These are phyloP conservation scores for Orientallactaga sibirica DNA, from an alignment of 2,797 vertebrate genomes.

Conservation along the genomic window DNA sequence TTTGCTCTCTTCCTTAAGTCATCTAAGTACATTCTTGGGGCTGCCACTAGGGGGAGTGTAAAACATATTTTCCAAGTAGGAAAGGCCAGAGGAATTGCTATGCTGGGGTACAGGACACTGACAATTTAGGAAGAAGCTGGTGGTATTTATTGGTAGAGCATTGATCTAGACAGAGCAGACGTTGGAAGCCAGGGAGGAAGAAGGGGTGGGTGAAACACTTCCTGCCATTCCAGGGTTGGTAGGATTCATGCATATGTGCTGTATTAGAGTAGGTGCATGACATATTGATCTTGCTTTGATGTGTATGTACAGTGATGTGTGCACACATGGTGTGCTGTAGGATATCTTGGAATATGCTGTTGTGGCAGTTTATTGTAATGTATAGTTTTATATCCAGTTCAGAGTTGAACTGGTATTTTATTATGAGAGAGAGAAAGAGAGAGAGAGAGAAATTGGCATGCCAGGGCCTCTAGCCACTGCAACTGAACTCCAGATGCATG, in stretches of 20 bases:
- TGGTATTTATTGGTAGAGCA: not conserved
- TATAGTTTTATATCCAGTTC: no score
- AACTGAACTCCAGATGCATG: no score
- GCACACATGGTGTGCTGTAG: not conserved
- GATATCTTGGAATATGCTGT: not conserved
- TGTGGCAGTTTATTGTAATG: not conserved
- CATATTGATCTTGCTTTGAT: not conserved
- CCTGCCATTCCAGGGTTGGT: not conserved
- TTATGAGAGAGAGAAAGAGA: no score
- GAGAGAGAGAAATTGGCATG: no score
- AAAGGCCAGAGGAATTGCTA: conserved; percentile 10
- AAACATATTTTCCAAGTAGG: conserved; percentile 68
- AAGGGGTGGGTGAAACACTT: not conserved
- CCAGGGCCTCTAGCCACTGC: no score
- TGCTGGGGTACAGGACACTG: conserved; percentile 5
- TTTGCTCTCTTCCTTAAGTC: not conserved
- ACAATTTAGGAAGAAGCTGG: conserved; percentile 15
- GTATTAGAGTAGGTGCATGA: not conserved
- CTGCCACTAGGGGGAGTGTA: conserved; percentile 78
- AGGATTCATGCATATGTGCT: not conserved
- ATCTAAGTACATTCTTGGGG: conserved; percentile 3
- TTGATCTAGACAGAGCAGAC: not conserved
- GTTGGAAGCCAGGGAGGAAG: not conserved
- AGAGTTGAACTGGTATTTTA: no score
- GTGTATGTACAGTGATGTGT: not conserved